Evolutionary conservation across 2,888 invertebrate genomes (phyloP), one percentile per base, ranked within the genome.

Genomic region (Dioctria rufipes): DNA sequence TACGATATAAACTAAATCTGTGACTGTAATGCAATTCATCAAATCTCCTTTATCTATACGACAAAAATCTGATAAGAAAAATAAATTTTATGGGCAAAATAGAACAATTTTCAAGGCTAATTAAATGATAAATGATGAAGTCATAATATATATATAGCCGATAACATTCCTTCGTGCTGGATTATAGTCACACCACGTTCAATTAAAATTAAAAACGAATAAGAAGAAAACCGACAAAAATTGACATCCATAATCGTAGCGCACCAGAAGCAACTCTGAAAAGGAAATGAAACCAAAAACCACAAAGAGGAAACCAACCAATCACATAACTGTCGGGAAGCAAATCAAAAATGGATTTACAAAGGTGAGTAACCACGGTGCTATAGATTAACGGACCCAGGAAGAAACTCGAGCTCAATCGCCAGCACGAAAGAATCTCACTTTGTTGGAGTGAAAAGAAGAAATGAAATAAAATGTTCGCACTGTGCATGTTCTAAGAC

Each of bases 301-400:
- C 11, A 54, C 11, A 54, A n/a, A 54, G 54, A 54, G 11, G 46
- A 46, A 54, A 4, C 4, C 11, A 46, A 46, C 49, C 54, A 11
- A n/a, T 54, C 4, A n/a, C 54, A 11, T 54, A 54, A 54, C n/a
- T 54, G 11, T 6, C 46, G 5, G 54, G 6, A 11, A 54, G 54
- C 54, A 51, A 51, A 37, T 51, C 40, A 6, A 66, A 67, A 67
- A 43, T 49, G 43, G 46, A 46, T 67, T 67, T 43, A 6, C 25
- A 46, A 51, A 69, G 69, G 69, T 69, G 69, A 54, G 51, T 51
- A 51, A 51, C 69, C 49, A 37, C 4, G 69, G 51, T 69, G 51
- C 25, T 25, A 25, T 25, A 25, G 25, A 25, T 25, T 25, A 25
- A 25, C 25, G 25, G 39, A 49, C 4, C 54, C 25, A 25, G 69